A percentile compares a stretch with the other conserved stretches of the same genome.
Evolutionary conservation across 2,888 invertebrate genomes (phyloP).

Genomic region (Stegana nigrithorax): DNA sequence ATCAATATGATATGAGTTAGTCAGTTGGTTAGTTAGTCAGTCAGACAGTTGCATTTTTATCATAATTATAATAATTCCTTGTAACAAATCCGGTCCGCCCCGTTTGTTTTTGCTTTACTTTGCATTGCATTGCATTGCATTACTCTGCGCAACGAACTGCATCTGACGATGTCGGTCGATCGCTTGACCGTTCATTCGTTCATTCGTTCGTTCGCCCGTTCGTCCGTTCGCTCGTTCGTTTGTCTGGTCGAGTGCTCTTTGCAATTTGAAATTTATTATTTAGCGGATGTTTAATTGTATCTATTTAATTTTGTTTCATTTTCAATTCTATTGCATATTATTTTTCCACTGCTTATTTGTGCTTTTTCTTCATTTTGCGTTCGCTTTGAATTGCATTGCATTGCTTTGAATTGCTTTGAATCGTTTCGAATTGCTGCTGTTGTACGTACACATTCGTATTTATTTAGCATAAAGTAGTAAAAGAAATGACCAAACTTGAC

Average conservation of each 20-base stretch:
- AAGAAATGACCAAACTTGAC: neutral
- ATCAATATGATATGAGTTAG: too few relatives aligned
- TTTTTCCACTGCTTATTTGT: conserved; percentile 42
- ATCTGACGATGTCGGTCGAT: neutral
- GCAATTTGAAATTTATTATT: conserved; percentile 64
- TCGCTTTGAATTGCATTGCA: too few relatives aligned
- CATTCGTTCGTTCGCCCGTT: neutral
- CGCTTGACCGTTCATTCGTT: neutral
- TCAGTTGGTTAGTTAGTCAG: neutral
- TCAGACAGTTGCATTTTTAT: neutral
- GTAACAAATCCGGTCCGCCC: too few relatives aligned
- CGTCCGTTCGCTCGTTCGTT: neutral
- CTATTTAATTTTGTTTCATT: conserved; percentile 60
- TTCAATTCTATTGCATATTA: conserved; percentile 44
- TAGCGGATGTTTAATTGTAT: conserved; percentile 67
- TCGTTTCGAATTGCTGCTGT: too few relatives aligned
- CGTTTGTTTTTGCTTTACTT: too few relatives aligned
- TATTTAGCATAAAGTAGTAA: neutral
- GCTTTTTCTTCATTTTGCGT: conserved; percentile 19
- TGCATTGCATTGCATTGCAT: too few relatives aligned
- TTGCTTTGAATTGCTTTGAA: too few relatives aligned
- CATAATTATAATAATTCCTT: conserved; percentile 14
- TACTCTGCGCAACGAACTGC: conserved; percentile 7
- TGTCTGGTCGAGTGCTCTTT: conserved; percentile 27
- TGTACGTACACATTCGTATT: too few relatives aligned